Evolutionary conservation across 2,113 vertebrate genomes (phyloP), one percentile per base, ranked within the genome.

Genomic region (Cyprinodon brontotheroides): DNA sequence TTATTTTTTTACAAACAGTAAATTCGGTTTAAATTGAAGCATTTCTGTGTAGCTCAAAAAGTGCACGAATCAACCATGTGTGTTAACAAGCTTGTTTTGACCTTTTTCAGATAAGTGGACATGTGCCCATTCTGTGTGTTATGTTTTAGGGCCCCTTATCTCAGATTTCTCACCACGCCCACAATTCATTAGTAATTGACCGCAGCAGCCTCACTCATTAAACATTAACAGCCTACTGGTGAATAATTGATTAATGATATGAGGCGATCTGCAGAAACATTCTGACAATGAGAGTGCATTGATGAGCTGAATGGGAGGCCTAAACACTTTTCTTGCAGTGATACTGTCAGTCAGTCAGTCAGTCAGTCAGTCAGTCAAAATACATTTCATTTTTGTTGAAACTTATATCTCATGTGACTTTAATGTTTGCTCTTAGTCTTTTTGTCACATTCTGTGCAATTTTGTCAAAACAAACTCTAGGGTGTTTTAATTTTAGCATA

Each of bases 181-280:
- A 92, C 72, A 85, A 92, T 95, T 94, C 93, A 94, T 93, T 93
- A 95, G 85, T 85, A 88, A 92, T 90, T 95, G 94, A 94, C 94
- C 92, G 94, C 88, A 94, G 90, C 83, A 92, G 86, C 74, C 84
- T 89, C 88, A 74, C 68, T 89, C 92, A 93, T 94, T 81, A 95
- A 96, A 95, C 76, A 92, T 94, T 94, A 92, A 92, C 93, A 74
- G 50, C 65, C 67, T 89, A 76, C 82, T 90, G 83, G 92, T 96
- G 92, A 96, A 94, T 94, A 95, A 95, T 94, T 95, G 92, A 96
- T 93, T 92, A 83, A 91, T 90, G 91, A 93, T 93, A 84, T 81
- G 93, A 83, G 82, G 85, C 88, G 91, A 90, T 76, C 83, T 87
- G 86, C 48, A 80, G 90, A 79, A 87, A 80, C 90, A 91, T 93